Conservation (phyloP, 1,140 invertebrate species). For the Trichonephila inaurata region DNA sequence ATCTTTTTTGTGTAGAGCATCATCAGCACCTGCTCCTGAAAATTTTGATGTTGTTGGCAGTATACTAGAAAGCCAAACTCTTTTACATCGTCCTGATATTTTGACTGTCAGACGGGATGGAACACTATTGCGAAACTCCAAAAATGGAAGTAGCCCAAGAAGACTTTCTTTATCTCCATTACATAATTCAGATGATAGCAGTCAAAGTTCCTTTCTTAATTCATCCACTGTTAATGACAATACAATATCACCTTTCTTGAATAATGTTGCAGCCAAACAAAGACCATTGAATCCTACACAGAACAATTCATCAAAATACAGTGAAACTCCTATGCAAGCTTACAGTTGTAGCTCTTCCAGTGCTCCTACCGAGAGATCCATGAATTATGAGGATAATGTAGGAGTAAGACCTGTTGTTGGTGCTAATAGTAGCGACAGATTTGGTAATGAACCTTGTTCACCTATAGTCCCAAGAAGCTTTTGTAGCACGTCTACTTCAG, state of each 20-base stretch:
- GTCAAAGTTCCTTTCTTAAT: constrained; percentile 41
- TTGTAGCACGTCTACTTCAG: constrained; percentile 38
- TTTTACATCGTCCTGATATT: constrained; percentile 58
- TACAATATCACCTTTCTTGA: constrained; percentile 17
- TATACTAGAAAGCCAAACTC: constrained; percentile 68
- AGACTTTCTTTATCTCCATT: not conserved
- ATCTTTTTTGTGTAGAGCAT: not conserved
- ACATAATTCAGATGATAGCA: constrained; percentile 13
- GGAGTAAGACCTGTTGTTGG: not conserved
- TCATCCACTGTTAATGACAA: constrained; percentile 54
- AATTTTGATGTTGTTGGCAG: constrained; percentile 71
- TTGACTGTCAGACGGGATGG: constrained; percentile 56
- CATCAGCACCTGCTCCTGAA: constrained; percentile 26
- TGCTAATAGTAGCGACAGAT: constrained; percentile 49
- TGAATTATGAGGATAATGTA: constrained; percentile 34
- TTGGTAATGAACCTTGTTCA: constrained; percentile 39
- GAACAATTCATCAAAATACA: constrained; percentile 38
- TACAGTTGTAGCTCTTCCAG: constrained; percentile 59
- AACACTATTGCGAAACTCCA: constrained; percentile 34
- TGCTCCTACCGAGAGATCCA: constrained; percentile 35
- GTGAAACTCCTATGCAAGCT: constrained; percentile 45
- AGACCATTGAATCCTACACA: constrained; percentile 61
- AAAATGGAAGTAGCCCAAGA: not conserved
- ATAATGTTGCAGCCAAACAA: constrained; percentile 24
- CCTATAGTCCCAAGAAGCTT: constrained; percentile 39